Evolutionary conservation across 2,113 vertebrate genomes (phyloP).

Genomic region (Atrichornis clamosus): DNA sequence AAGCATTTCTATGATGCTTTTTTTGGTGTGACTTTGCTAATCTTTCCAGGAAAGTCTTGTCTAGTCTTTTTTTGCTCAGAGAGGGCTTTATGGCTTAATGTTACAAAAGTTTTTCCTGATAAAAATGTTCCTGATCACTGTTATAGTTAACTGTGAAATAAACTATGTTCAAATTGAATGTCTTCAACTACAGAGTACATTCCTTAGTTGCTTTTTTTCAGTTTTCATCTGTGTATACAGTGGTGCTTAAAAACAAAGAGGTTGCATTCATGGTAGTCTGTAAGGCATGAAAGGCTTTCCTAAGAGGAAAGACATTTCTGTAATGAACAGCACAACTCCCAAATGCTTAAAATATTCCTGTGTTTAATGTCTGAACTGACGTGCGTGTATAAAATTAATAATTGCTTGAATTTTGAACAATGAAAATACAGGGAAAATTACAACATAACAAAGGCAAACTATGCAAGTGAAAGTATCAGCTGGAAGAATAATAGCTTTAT

Average conservation of each 20-base stretch:
- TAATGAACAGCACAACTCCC: neutral
- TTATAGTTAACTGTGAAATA: neutral
- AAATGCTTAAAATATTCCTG: neutral
- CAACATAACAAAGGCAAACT: conserved; percentile 21
- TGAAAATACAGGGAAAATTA: conserved; percentile 29
- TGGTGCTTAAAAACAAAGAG: neutral
- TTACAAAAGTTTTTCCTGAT: neutral
- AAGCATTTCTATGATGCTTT: neutral
- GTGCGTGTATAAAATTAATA: neutral
- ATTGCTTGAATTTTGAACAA: conserved; percentile 23
- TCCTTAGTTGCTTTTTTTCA: neutral
- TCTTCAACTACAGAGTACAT: neutral
- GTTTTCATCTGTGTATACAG: neutral
- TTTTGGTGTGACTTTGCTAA: neutral
- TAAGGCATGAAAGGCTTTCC: neutral
- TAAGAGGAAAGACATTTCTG: neutral
- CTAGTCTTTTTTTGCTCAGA: neutral
- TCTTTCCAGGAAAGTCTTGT: neutral
- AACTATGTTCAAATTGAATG: neutral
- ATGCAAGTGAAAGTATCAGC: conserved; percentile 23
- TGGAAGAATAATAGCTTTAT: conserved; percentile 58
- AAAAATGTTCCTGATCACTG: neutral
- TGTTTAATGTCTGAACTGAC: neutral
- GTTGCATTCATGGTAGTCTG: neutral
- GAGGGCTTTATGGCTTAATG: neutral